Conservation (phyloP, 2,797 vertebrate genomes). For the Lepilemur septentrionalis region DNA sequence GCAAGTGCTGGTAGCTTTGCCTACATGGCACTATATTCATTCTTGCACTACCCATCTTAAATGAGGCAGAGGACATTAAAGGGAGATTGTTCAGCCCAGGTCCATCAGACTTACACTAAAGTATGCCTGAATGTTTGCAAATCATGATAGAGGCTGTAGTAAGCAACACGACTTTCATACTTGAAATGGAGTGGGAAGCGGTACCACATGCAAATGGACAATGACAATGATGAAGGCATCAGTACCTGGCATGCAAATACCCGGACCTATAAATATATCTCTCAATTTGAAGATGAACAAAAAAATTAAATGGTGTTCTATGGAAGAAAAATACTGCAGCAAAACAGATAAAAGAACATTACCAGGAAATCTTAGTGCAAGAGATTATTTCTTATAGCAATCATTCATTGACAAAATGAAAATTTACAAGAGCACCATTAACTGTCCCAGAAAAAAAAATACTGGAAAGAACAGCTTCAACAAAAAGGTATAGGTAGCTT, state of each 20-base stretch:
- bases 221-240: neutral
- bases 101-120: neutral
- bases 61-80: neutral
- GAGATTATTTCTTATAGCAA: neutral
- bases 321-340: neutral
- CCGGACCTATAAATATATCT: neutral
- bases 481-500: neutral
- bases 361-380: neutral
- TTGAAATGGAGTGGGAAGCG: neutral
- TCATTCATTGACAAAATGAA: neutral
- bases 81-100: neutral
- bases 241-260: neutral
- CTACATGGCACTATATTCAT: neutral
- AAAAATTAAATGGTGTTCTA: neutral
- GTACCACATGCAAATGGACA: neutral
- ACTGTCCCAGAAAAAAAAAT: neutral
- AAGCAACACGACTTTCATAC: neutral
- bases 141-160: neutral
- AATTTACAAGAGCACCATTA: neutral
- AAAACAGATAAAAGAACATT: neutral
- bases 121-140: neutral
- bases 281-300: neutral
- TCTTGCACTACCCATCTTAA: neutral
- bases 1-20: neutral
- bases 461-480: neutral